These are phyloP conservation scores for Drosophila sturtevanti DNA, from an alignment of 1,140 invertebrate species.

Conservation along the genomic window DNA sequence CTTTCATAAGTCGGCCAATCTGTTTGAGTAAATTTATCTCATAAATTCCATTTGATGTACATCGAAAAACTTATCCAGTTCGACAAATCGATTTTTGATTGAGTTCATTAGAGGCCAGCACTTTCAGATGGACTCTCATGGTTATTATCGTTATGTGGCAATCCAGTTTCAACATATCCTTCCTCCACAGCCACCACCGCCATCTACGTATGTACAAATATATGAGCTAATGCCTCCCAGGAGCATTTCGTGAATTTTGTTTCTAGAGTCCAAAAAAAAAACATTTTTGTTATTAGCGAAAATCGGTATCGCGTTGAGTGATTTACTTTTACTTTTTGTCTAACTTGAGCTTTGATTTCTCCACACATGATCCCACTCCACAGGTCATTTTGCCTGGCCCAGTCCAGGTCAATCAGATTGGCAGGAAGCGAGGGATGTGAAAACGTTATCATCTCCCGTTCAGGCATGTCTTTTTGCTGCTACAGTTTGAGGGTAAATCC, in stretches of 20 bases:
- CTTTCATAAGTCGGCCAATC: conserved; percentile 67
- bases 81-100: conserved; percentile 82
- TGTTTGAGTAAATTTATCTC: conserved; percentile 68
- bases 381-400: neutral
- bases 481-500: conserved; percentile 49
- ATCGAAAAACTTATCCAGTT: conserved; percentile 41
- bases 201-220: no score
- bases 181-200: neutral
- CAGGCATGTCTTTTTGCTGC: conserved; percentile 53
- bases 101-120: conserved; percentile 75
- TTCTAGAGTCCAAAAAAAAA: conserved; percentile 20
- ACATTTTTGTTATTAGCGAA: conserved; percentile 81
- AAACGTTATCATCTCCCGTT: conserved; percentile 50
- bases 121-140: neutral
- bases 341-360: conserved; percentile 64
- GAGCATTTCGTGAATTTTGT: conserved; percentile 34
- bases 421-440: neutral
- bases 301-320: conserved; percentile 67
- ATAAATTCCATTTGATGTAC: conserved; percentile 79
- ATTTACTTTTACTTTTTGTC: conserved; percentile 80
- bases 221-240: conserved; percentile 67
- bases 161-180: conserved; percentile 28
- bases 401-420: neutral
- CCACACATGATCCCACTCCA: conserved; percentile 29
- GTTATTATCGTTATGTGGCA: conserved; percentile 56